Evolutionary conservation across 2,797 vertebrate genomes (phyloP).

Genomic region (Carcharodon carcharias): DNA sequence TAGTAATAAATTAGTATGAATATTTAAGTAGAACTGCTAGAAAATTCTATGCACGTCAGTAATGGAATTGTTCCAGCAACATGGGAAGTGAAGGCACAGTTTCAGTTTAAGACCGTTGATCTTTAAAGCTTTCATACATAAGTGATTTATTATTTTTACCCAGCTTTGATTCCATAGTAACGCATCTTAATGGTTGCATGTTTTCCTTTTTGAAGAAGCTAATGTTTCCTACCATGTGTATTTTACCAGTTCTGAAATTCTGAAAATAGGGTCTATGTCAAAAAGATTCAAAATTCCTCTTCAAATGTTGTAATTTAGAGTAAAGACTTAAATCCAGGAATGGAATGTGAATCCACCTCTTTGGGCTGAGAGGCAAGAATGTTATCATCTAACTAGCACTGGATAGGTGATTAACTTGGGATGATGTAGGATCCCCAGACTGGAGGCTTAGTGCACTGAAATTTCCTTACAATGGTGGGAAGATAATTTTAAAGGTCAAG

Average conservation of each 20-base stretch:
- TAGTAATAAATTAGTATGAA: constrained; percentile 11
- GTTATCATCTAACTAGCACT: not conserved
- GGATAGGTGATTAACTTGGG: not conserved
- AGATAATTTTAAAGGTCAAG: not conserved
- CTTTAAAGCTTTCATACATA: not conserved
- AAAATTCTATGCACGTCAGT: not conserved
- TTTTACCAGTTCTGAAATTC: not conserved
- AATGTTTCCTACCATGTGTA: not conserved
- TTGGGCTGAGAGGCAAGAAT: not conserved
- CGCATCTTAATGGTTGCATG: not conserved
- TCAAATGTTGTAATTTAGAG: not conserved
- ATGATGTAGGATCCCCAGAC: not conserved
- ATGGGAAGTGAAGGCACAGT: not conserved
- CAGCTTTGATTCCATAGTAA: not conserved
- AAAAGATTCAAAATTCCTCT: not conserved
- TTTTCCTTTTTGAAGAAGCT: not conserved
- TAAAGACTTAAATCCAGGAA: not conserved
- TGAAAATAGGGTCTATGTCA: not conserved
- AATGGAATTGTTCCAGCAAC: constrained; percentile 28
- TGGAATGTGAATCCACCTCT: not conserved
- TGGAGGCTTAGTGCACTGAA: not conserved
- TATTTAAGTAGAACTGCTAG: not conserved
- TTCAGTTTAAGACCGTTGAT: not conserved
- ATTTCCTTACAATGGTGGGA: not conserved
- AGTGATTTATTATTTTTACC: not conserved